Conservation (phyloP, 2,113 vertebrate species). For the Leptodactylus fuscus region DNA sequence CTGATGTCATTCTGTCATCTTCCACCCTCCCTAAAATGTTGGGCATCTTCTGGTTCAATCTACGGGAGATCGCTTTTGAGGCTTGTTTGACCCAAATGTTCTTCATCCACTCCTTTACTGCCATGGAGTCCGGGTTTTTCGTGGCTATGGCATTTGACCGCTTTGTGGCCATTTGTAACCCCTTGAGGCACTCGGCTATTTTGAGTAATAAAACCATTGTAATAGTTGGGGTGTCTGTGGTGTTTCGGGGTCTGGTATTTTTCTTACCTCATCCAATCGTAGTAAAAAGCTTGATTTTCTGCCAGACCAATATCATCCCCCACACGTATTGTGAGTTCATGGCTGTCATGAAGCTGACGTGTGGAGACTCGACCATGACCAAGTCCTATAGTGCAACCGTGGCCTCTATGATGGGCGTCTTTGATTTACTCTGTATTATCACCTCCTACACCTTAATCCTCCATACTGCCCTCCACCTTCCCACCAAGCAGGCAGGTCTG, state of each 20-base stretch:
- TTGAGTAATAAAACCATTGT: conserved; percentile 63
- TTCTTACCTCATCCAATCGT: conserved; percentile 64
- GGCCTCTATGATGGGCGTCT: conserved; percentile 64
- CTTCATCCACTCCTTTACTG: no score
- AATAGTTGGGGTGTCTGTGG: conserved; percentile 51
- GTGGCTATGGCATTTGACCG: no score
- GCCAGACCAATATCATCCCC: conserved; percentile 60
- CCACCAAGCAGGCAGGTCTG: conserved; percentile 61
- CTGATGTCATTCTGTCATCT: conserved; percentile 53
- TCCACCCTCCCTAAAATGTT: conserved; percentile 65
- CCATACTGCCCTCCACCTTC: conserved; percentile 57
- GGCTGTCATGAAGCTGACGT: conserved; percentile 66
- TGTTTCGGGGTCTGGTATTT: conserved; percentile 62
- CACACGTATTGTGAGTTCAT: conserved; percentile 68
- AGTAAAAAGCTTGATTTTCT: conserved; percentile 61
- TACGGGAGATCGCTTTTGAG: conserved; percentile 1
- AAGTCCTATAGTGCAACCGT: conserved; percentile 66
- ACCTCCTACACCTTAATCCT: conserved; percentile 67
- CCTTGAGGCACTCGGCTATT: conserved; percentile 64
- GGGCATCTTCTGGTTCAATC: conserved; percentile 62
- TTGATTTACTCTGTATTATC: conserved; percentile 66
- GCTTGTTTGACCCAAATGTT: conserved; percentile 64
- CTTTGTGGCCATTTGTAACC: conserved; percentile 66
- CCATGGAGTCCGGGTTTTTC: no score
- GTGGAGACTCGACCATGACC: conserved; percentile 62